A percentile compares a stretch with the other conserved stretches of the same genome.
These are phyloP conservation scores for Radopholus similis DNA, from an alignment of 1,140 invertebrate species.

Conservation along the genomic window DNA sequence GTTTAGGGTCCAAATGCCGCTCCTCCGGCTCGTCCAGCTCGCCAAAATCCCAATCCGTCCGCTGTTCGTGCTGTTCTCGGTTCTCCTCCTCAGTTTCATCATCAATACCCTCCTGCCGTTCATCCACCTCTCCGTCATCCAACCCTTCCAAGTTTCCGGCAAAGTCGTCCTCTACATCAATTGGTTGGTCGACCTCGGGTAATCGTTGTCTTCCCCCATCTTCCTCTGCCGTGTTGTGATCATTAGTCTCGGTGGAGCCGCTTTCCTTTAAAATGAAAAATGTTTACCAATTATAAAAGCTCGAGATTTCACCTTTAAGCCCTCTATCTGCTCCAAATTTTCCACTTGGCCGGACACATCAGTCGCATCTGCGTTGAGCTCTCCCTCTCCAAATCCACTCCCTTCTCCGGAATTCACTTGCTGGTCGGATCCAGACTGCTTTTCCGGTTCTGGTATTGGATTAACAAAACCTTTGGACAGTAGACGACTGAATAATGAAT, in stretches of 20 bases:
- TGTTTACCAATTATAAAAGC: not conserved
- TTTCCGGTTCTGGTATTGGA: constrained; percentile 72
- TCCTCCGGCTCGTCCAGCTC: constrained; percentile 59
- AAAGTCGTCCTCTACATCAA: constrained; percentile 59
- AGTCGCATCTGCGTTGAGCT: constrained; percentile 65
- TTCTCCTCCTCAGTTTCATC: constrained; percentile 10
- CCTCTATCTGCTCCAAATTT: constrained; percentile 74
- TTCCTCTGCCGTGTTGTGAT: constrained; percentile 61
- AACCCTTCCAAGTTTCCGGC: constrained; percentile 53
- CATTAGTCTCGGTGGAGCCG: constrained; percentile 18
- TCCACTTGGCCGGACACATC: constrained; percentile 91
- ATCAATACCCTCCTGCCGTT: constrained; percentile 1
- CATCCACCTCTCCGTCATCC: constrained; percentile 58
- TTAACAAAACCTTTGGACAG: constrained; percentile 76
- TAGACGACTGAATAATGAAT: not conserved
- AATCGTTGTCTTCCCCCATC: constrained; percentile 77
- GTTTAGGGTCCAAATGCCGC: constrained; percentile 53
- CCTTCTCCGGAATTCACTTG: constrained; percentile 35
- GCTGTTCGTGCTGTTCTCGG: constrained; percentile 40
- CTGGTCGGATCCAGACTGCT: too few species aligned
- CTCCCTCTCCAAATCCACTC: constrained; percentile 49
- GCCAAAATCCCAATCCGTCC: constrained; percentile 61
- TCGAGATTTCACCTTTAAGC: constrained; percentile 38
- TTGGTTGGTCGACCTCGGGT: constrained; percentile 62
- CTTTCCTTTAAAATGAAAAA: not conserved